These are phyloP conservation scores for Andrena marginata DNA, from an alignment of 2,888 invertebrate genomes.

Conservation along the genomic window DNA sequence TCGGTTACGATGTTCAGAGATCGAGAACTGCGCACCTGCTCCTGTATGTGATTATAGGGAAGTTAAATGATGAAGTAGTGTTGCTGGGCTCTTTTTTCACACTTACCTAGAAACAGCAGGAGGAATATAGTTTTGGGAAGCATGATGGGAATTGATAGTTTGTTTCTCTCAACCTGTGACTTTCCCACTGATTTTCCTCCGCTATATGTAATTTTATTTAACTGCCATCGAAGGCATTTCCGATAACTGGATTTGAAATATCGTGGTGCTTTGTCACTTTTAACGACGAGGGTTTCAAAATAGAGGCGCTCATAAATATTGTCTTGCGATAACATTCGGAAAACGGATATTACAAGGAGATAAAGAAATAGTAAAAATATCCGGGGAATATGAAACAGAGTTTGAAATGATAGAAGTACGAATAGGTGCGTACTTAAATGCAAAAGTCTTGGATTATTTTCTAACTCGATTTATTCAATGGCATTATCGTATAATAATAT, in stretches of 20 bases:
- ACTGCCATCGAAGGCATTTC: background rate
- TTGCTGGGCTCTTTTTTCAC: background rate
- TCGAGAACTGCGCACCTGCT: background rate
- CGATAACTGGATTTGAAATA: conserved; percentile 40
- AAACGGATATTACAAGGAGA: background rate
- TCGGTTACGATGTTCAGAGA: background rate
- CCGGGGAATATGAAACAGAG: background rate
- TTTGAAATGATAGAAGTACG: background rate
- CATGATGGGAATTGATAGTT: conserved; percentile 34
- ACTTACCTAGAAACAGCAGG: conserved; percentile 50
- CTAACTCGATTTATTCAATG: background rate
- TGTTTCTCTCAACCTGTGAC: background rate
- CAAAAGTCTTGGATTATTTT: background rate
- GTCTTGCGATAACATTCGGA: background rate
- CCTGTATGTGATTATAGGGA: background rate
- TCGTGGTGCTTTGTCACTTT: background rate
- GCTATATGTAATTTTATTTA: conserved; percentile 10
- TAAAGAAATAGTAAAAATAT: background rate
- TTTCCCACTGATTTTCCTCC: background rate
- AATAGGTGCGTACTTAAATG: background rate
- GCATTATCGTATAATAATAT: too few species aligned
- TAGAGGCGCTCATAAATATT: background rate
- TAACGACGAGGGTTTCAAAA: background rate
- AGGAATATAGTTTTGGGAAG: conserved; percentile 27
- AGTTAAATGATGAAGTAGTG: background rate